Evolutionary conservation across 2,888 invertebrate genomes (phyloP).

Genomic region (Cynaeus angustus): DNA sequence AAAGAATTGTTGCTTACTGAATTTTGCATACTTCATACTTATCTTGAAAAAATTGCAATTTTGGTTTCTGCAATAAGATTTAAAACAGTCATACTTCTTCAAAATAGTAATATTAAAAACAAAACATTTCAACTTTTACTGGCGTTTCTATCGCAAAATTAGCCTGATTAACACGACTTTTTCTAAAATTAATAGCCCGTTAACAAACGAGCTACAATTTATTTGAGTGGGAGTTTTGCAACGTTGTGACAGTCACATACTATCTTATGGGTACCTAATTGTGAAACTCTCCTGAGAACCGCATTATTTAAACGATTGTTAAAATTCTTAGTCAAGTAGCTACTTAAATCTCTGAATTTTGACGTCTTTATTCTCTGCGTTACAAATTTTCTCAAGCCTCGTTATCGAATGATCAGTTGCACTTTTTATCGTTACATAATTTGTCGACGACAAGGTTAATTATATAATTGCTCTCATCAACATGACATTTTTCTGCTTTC

Average conservation of each 20-base stretch:
- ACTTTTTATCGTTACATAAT: constrained; percentile 8
- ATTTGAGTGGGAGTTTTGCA: constrained; percentile 11
- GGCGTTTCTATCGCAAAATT: too few species aligned
- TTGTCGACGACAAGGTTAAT: constrained; percentile 25
- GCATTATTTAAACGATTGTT: constrained; percentile 4
- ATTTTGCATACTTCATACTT: too few species aligned
- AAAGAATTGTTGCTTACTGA: too few species aligned
- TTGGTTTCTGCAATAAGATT: too few species aligned
- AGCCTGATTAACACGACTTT: too few species aligned
- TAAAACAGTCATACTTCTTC: too few species aligned
- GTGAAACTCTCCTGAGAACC: constrained; percentile 21
- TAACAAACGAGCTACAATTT: constrained; percentile 4
- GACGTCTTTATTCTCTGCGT: constrained; percentile 8
- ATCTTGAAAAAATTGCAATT: too few species aligned
- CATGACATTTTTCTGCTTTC: constrained; percentile 19
- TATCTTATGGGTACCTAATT: constrained; percentile 16
- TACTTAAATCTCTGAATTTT: constrained; percentile 21
- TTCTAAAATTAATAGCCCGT: background rate
- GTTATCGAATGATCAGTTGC: constrained; percentile 18
- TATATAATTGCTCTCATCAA: constrained; percentile 17
- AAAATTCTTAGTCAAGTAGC: constrained; percentile 15
- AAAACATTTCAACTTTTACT: too few species aligned
- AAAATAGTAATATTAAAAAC: too few species aligned
- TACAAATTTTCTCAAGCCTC: constrained; percentile 13
- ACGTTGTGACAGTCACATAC: constrained; percentile 5